phyloP scores from a whole-genome alignment of 2,797 vertebrate genomes.

The Anguilla anguilla region DNA sequence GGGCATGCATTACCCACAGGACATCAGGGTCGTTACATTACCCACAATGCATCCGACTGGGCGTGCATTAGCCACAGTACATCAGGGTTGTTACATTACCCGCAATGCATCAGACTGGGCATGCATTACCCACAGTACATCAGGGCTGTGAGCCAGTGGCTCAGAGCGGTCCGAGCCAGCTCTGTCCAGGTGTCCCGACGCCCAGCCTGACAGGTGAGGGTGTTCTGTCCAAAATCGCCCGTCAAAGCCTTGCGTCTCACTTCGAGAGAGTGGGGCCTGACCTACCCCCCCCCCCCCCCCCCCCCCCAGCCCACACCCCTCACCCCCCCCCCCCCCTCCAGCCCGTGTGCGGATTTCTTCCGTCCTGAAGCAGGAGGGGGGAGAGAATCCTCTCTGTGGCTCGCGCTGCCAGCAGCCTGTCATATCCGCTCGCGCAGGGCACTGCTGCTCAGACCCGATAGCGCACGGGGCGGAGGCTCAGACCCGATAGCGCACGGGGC shows the following conservation, averaged over 20 bases:
- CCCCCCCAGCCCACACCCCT: neutral
- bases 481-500: neutral
- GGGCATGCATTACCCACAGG: too few relatives aligned
- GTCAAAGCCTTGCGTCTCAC: neutral
- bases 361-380: neutral
- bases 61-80: too few relatives aligned
- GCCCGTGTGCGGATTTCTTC: neutral
- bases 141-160: slow-evolving; percentile 57
- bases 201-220: neutral
- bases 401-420: too few relatives aligned
- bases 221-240: neutral
- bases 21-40: too few relatives aligned
- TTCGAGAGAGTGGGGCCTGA: neutral
- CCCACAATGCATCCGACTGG: too few relatives aligned
- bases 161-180: slow-evolving; percentile 36
- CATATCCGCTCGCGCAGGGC: neutral
- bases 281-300: neutral
- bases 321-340: neutral
- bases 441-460: neutral
- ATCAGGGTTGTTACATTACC: too few relatives aligned
- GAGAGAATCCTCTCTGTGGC: neutral
- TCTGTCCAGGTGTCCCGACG: neutral
- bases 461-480: neutral
- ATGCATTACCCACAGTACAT: slow-evolving; percentile 57
- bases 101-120: slow-evolving; percentile 51